phyloP scores from a whole-genome alignment of 1,140 invertebrate genomes.

The Diabrotica undecimpunctata region DNA sequence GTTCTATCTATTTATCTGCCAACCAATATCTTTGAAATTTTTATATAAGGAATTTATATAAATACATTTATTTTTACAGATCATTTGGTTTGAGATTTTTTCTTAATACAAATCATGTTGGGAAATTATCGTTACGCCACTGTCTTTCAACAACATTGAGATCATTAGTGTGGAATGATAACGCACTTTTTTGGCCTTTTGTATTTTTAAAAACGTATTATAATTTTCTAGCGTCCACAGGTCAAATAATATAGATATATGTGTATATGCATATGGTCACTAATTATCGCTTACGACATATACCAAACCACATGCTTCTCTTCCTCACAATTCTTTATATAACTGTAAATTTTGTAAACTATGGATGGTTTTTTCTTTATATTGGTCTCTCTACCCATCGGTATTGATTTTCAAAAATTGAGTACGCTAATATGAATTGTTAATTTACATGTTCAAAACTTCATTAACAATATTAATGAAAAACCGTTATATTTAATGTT shows the following conservation, averaged over 20 bases:
- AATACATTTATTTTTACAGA: no score
- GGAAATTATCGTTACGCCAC: not conserved
- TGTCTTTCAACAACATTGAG: slow-evolving; percentile 15
- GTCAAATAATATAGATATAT: slow-evolving; percentile 7
- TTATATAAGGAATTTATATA: no score
- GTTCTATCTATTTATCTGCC: no score
- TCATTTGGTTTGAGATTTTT: no score
- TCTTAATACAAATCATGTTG: no score
- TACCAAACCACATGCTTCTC: slow-evolving; percentile 4
- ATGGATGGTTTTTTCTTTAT: slow-evolving; percentile 10
- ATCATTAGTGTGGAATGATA: slow-evolving; percentile 21
- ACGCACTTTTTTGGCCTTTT: slow-evolving; percentile 22
- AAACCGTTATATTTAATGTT: no score
- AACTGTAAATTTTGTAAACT: slow-evolving; percentile 14
- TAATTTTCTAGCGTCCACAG: slow-evolving; percentile 10
- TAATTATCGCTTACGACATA: slow-evolving; percentile 22
- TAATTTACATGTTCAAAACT: no score
- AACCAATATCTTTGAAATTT: no score
- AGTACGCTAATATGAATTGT: no score
- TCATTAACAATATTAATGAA: no score
- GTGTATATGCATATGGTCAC: slow-evolving; percentile 17
- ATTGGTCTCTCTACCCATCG: no score
- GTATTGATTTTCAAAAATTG: no score
- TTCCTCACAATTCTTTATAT: slow-evolving; percentile 13
- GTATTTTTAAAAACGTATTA: slow-evolving; percentile 21